Percentiles rank a stretch among this genome's conserved stretches.
Evolutionary conservation across 2,113 vertebrate genomes (phyloP).

Genomic region (Rissa tridactyla): DNA sequence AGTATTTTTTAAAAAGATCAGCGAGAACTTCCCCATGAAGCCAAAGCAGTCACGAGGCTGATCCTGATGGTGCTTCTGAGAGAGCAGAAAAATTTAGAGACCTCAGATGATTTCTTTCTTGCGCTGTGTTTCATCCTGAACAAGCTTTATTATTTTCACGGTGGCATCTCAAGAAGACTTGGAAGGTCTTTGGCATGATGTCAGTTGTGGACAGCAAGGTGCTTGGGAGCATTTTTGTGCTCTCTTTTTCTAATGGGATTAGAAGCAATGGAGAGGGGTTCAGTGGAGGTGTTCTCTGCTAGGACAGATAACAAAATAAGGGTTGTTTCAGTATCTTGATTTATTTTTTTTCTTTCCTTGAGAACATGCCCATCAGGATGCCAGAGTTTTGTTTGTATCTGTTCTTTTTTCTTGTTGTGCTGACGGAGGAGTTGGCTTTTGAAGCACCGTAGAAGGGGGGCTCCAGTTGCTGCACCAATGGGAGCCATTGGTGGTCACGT

Average conservation of each 20-base stretch:
- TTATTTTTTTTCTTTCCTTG: background rate
- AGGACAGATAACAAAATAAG: background rate
- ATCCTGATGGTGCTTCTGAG: background rate
- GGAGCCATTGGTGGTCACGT: accelerated
- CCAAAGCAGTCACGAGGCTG: background rate
- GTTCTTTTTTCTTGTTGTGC: background rate
- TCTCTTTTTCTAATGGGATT: background rate
- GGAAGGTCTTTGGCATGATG: background rate
- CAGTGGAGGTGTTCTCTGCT: background rate
- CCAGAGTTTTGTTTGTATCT: background rate
- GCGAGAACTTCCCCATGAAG: background rate
- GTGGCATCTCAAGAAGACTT: too few species aligned
- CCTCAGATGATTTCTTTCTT: background rate
- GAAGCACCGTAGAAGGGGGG: background rate
- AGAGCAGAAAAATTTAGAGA: background rate
- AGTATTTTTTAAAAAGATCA: background rate
- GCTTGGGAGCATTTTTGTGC: background rate
- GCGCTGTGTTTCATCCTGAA: background rate
- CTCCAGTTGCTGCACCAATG: background rate
- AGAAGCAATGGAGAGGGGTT: background rate
- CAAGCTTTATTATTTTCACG: background rate
- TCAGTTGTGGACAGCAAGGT: background rate
- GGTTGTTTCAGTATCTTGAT: background rate
- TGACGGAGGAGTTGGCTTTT: background rate
- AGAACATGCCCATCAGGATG: background rate